Evolutionary conservation across 2,888 invertebrate species (phyloP).

Genomic region (Spicauda simplicius): DNA sequence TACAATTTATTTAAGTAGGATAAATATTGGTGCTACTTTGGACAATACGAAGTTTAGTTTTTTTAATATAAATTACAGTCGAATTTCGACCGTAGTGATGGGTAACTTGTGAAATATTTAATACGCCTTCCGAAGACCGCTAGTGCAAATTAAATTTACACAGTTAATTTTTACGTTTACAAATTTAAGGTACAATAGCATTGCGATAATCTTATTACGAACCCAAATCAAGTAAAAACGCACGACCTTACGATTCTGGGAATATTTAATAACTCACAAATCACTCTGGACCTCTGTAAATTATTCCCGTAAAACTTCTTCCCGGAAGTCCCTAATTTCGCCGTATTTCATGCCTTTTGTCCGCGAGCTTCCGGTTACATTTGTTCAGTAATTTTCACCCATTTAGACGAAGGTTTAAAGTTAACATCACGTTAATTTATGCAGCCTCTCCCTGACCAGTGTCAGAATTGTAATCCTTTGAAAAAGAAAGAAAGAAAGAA

Average conservation of each 20-base stretch:
- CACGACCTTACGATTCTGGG: neutral
- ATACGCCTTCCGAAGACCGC: too few species aligned
- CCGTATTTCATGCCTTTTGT: constrained; percentile 35
- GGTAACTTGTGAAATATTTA: too few species aligned
- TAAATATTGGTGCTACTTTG: too few species aligned
- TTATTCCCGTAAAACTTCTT: constrained; percentile 25
- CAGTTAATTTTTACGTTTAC: too few species aligned
- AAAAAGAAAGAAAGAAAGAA: too few species aligned
- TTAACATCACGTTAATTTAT: constrained; percentile 19
- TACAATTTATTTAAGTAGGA: too few species aligned
- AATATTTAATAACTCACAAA: constrained; percentile 22
- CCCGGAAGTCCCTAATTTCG: constrained; percentile 31
- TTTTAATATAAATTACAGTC: too few species aligned
- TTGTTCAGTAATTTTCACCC: constrained; percentile 29
- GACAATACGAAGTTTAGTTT: too few species aligned
- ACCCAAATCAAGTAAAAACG: neutral
- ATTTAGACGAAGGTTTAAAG: constrained; percentile 22
- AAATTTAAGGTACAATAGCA: too few species aligned
- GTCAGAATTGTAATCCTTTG: neutral
- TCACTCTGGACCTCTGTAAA: constrained; percentile 24
- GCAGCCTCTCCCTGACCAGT: neutral
- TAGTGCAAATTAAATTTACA: too few species aligned
- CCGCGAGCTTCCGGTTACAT: constrained; percentile 23
- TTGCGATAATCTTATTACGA: too few species aligned
- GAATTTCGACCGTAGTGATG: too few species aligned